Conservation (phyloP, 2,113 vertebrate genomes). For the Callipepla squamata region DNA sequence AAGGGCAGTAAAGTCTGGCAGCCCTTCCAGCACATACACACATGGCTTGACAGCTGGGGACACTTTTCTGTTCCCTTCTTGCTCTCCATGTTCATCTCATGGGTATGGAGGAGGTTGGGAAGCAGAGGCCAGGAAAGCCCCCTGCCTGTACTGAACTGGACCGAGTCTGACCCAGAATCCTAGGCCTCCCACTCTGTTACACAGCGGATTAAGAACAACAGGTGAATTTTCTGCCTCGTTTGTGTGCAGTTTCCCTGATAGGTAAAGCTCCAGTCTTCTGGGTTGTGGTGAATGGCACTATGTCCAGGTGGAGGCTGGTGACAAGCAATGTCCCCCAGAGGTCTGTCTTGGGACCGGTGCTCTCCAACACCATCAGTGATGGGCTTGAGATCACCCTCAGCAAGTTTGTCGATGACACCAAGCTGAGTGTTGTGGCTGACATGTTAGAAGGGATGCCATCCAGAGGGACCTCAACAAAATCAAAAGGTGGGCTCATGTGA, state of each 20-base stretch:
- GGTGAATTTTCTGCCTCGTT: not conserved
- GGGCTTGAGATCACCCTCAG: too few species aligned
- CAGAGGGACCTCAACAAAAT: too few species aligned
- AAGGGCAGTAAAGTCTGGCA: not conserved
- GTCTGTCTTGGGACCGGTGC: too few species aligned
- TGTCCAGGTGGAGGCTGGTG: too few species aligned
- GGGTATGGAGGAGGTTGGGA: not conserved
- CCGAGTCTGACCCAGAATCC: rapidly evolving
- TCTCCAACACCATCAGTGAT: too few species aligned
- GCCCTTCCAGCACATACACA: not conserved
- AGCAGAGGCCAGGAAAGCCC: not conserved
- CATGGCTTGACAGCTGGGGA: not conserved
- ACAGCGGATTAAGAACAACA: not conserved
- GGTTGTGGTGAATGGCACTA: too few species aligned
- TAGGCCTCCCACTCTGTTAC: not conserved
- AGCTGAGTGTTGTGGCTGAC: too few species aligned
- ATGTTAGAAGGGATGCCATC: too few species aligned
- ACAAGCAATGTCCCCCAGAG: too few species aligned
- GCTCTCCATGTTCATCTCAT: not conserved
- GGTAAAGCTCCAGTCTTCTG: not conserved
- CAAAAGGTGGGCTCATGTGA: too few species aligned
- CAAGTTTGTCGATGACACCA: too few species aligned
- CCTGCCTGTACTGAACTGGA: not conserved
- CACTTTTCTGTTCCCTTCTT: not conserved
- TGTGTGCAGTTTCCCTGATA: not conserved